Evolutionary conservation across 1,140 invertebrate genomes (phyloP).

Genomic region (Drosophila ohnishii): DNA sequence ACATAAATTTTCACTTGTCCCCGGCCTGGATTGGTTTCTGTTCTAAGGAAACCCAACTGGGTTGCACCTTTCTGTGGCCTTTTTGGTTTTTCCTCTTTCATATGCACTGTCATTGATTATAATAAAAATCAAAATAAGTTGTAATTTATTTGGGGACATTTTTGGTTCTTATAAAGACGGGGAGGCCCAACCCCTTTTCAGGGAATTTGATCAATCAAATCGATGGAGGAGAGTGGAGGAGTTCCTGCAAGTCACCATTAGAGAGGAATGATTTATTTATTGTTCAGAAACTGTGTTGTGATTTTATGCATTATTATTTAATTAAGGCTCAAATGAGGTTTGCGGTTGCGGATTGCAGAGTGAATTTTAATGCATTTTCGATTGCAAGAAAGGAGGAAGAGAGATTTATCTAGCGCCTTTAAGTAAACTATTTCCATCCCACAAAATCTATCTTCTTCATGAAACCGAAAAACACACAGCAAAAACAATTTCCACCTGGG

Average conservation of each 20-base stretch:
- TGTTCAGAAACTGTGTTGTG: slow-evolving; percentile 15
- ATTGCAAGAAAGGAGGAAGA: neutral
- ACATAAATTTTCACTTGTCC: slow-evolving; percentile 70
- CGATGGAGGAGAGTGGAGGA: slow-evolving; percentile 45
- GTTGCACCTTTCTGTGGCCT: slow-evolving; percentile 55
- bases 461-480: slow-evolving; percentile 46
- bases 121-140: slow-evolving; percentile 78
- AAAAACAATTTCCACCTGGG: slow-evolving; percentile 51
- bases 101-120: slow-evolving; percentile 60
- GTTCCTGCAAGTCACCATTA: slow-evolving; percentile 26
- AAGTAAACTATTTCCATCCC: slow-evolving; percentile 1
- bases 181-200: slow-evolving; percentile 23
- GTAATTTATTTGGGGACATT: slow-evolving; percentile 62
- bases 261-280: slow-evolving; percentile 59
- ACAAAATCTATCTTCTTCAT: slow-evolving; percentile 25
- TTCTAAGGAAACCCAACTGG: slow-evolving; percentile 62
- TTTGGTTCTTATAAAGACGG: neutral
- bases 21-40: slow-evolving; percentile 30
- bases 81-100: slow-evolving; percentile 4
- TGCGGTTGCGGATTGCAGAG: slow-evolving; percentile 18
- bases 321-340: slow-evolving; percentile 56
- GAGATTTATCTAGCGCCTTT: slow-evolving; percentile 10
- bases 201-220: slow-evolving; percentile 50
- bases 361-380: slow-evolving; percentile 44
- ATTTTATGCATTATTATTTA: slow-evolving; percentile 67